Evolutionary conservation across 2,113 vertebrate genomes (phyloP).

Genomic region (Paradoxurus hermaphroditus): DNA sequence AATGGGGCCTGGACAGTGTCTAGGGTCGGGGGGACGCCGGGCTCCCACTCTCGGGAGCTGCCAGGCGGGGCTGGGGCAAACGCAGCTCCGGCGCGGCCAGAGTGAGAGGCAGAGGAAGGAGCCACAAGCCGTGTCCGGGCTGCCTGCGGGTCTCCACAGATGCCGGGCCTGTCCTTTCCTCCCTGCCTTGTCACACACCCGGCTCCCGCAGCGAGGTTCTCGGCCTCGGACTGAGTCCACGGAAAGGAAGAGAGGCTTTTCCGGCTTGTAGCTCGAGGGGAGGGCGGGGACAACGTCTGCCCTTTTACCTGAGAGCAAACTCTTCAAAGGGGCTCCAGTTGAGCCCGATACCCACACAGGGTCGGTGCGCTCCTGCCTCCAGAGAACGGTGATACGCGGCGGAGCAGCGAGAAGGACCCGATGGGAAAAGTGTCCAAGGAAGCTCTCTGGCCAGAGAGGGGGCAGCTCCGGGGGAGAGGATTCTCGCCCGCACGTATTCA

Average conservation of each 20-base stretch:
- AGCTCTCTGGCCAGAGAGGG: not conserved
- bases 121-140: not conserved
- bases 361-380: not conserved
- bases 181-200: not conserved
- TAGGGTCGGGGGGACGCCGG: not conserved
- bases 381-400: not conserved
- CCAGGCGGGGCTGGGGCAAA: not conserved
- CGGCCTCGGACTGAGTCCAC: not conserved
- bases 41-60: not conserved
- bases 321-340: conserved; percentile 57
- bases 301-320: conserved; percentile 63
- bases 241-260: not conserved
- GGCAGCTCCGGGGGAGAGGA: not conserved
- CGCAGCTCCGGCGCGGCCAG: not conserved
- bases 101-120: not conserved
- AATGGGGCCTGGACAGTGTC: not conserved
- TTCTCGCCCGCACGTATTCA: not conserved
- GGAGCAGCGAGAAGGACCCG: not conserved
- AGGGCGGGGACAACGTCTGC: conserved; percentile 7
- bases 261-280: not conserved
- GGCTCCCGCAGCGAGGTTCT: not conserved
- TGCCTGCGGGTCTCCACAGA: not conserved
- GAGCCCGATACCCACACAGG: not conserved
- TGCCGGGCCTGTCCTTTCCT: not conserved
- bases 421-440: not conserved